A percentile compares a stretch with the other conserved stretches of the same genome.
Evolutionary conservation across 2,888 invertebrate genomes (phyloP).

Genomic region (Euspilapteryx auroguttella): DNA sequence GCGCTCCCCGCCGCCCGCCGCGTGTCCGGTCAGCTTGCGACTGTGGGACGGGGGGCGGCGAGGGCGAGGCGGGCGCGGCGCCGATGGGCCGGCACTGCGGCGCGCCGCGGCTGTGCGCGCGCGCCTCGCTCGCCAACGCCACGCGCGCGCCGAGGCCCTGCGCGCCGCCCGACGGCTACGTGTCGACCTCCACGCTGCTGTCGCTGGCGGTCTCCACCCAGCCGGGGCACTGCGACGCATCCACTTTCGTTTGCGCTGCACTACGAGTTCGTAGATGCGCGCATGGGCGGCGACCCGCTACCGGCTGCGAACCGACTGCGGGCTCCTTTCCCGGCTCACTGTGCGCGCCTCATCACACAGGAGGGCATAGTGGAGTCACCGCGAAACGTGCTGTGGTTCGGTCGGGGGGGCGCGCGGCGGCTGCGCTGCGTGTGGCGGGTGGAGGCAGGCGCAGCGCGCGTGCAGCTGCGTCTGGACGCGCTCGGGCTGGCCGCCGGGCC

Average conservation of each 20-base stretch:
- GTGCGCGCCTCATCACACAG: conserved; percentile 29
- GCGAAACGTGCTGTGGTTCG: conserved; percentile 81
- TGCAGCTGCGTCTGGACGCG: too few species aligned
- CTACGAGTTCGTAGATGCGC: conserved; percentile 83
- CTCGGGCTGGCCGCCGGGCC: too few species aligned
- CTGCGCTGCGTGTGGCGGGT: conserved; percentile 79
- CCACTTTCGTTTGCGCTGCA: conserved; percentile 73
- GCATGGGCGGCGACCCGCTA: conserved; percentile 71
- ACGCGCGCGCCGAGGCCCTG: conserved; percentile 80
- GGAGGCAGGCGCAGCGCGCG: conserved; percentile 66
- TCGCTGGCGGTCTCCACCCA: conserved; percentile 49
- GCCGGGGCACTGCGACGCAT: conserved; percentile 78
- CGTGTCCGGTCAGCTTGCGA: conserved; percentile 70
- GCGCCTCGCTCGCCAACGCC: conserved; percentile 72
- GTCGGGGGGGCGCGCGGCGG: conserved; percentile 77
- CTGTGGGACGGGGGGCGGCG: conserved; percentile 74
- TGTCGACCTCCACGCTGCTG: conserved; percentile 42
- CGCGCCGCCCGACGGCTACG: conserved; percentile 77
- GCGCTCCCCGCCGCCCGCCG: conserved; percentile 9
- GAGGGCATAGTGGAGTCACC: conserved; percentile 70
- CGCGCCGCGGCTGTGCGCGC: conserved; percentile 80
- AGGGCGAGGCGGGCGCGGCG: conserved; percentile 28
- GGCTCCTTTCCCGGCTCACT: conserved; percentile 28
- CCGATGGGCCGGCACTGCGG: conserved; percentile 71
- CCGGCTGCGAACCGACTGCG: conserved; percentile 27